phyloP scores from a whole-genome alignment of 2,888 invertebrate species.

The Agonum fuliginosum region DNA sequence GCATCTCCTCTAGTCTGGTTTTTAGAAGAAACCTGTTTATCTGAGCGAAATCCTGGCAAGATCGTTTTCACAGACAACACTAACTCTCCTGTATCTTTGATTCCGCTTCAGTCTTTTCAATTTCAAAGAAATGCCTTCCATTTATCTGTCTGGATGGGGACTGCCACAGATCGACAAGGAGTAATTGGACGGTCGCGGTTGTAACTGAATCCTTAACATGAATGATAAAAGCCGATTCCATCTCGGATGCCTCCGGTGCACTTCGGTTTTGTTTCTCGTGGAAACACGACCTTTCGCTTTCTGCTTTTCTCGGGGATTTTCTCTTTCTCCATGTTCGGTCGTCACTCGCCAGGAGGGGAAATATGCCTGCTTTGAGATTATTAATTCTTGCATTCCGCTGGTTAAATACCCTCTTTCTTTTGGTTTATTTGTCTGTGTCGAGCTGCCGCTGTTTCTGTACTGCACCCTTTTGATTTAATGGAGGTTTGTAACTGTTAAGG shows the following conservation, averaged over 20 bases:
- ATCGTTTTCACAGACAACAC: constrained; percentile 55
- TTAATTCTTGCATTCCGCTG: constrained; percentile 44
- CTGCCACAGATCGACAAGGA: constrained; percentile 67
- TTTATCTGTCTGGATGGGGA: constrained; percentile 65
- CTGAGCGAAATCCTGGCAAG: constrained; percentile 45
- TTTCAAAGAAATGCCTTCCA: constrained; percentile 64
- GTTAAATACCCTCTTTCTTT: constrained; percentile 50
- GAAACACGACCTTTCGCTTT: constrained; percentile 8
- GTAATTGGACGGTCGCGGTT: constrained; percentile 70
- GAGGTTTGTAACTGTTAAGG: constrained; percentile 6
- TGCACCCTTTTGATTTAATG: constrained; percentile 41
- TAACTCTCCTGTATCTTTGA: constrained; percentile 52
- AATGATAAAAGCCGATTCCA: constrained; percentile 67
- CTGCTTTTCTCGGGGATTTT: not conserved
- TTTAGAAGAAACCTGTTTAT: constrained; percentile 51
- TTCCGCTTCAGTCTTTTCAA: constrained; percentile 58
- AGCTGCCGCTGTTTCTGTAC: constrained; percentile 12
- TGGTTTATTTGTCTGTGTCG: not conserved
- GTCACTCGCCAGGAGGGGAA: not conserved
- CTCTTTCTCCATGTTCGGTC: not conserved
- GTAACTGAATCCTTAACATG: constrained; percentile 70
- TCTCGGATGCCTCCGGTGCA: constrained; percentile 62
- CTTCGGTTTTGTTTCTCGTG: constrained; percentile 15
- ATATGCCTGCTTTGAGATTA: constrained; percentile 44
- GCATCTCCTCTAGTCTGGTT: constrained; percentile 17